Evolutionary conservation across 2,113 vertebrate genomes (phyloP).

Genomic region (Scopus umbretta): DNA sequence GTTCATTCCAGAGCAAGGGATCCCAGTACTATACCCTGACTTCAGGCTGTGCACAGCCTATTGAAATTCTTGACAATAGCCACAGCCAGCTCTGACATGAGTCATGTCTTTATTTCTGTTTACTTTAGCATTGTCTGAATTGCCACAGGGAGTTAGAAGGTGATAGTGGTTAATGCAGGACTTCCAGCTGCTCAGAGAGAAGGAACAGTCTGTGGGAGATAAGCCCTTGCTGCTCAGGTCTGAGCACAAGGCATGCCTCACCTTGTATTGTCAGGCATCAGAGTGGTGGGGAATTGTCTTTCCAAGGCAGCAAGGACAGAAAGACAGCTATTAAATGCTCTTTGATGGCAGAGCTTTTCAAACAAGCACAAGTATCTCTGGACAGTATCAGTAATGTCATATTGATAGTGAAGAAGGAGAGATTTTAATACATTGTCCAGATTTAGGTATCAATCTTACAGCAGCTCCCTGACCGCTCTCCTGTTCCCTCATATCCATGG

Average conservation of each 20-base stretch:
- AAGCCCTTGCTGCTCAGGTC: not conserved
- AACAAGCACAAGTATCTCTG: not conserved
- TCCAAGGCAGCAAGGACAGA: not conserved
- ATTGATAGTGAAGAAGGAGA: not conserved
- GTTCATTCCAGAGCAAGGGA: not conserved
- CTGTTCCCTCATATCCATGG: not conserved
- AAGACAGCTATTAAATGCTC: not conserved
- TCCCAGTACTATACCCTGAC: not conserved
- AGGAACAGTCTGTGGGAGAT: not conserved
- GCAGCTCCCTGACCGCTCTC: not conserved
- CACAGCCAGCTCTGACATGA: not conserved
- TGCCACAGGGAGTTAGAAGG: not conserved
- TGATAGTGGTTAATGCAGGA: not conserved
- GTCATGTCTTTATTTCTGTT: slow-evolving; percentile 3
- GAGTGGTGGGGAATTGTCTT: not conserved
- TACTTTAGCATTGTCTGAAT: not conserved
- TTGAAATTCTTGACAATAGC: slow-evolving; percentile 7
- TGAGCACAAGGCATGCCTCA: not conserved
- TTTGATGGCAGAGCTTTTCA: not conserved
- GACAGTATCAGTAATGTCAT: not conserved
- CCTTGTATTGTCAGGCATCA: not conserved
- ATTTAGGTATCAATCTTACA: not conserved
- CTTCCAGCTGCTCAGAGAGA: not conserved
- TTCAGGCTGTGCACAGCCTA: not conserved
- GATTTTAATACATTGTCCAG: not conserved